Evolutionary conservation across 2,888 invertebrate genomes (phyloP).

Genomic region (Lepidochrysops patricia): DNA sequence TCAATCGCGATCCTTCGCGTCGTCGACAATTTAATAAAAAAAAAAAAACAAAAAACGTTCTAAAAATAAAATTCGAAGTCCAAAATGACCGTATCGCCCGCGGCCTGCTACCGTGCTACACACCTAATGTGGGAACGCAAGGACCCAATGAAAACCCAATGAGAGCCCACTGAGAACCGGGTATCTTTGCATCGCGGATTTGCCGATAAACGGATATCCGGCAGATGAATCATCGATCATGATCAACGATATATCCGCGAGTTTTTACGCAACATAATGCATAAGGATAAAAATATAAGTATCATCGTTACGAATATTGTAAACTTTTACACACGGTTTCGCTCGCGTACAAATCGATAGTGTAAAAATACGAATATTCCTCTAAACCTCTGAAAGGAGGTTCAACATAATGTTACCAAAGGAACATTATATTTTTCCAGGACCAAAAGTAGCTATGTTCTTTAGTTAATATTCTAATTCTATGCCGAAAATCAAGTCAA

Average conservation of each 20-base stretch:
- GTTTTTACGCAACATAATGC: neutral
- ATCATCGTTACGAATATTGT: too few species aligned
- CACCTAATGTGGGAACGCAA: slow-evolving; percentile 21
- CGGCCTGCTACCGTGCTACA: slow-evolving; percentile 51
- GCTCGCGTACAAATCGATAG: too few species aligned
- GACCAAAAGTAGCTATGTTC: too few species aligned
- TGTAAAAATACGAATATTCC: too few species aligned
- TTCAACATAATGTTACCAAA: too few species aligned
- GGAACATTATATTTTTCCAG: too few species aligned
- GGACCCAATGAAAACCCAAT: neutral
- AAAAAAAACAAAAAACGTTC: slow-evolving; percentile 4
- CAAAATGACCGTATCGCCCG: slow-evolving; percentile 31
- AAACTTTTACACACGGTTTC: too few species aligned
- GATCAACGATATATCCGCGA: neutral
- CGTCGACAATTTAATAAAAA: neutral
- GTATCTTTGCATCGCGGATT: neutral
- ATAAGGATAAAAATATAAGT: too few species aligned
- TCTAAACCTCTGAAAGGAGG: too few species aligned
- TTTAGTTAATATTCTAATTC: too few species aligned
- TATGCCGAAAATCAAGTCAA: too few species aligned
- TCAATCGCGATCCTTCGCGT: neutral
- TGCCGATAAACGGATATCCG: slow-evolving; percentile 1
- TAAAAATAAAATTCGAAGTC: slow-evolving; percentile 3
- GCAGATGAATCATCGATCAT: neutral
- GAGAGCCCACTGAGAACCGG: neutral